A percentile compares a stretch with the other conserved stretches of the same genome.
phyloP scores from a whole-genome alignment of 2,797 vertebrate species.

The Poecile montanus region DNA sequence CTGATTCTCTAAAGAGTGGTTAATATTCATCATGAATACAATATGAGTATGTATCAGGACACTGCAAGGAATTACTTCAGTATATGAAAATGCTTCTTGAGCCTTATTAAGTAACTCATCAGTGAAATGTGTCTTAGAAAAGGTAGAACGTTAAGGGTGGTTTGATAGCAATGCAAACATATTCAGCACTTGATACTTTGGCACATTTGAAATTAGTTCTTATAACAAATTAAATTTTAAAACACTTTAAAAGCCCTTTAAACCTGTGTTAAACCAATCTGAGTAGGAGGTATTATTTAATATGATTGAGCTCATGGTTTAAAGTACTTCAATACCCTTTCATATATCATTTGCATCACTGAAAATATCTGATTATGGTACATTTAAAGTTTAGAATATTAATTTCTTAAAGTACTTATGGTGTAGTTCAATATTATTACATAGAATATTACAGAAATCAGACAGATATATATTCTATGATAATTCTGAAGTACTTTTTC shows the following conservation, averaged over 20 bases:
- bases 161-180: background rate
- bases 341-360: background rate
- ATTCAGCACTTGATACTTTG: background rate
- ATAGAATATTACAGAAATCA: background rate
- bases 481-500: background rate
- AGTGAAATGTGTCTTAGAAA: background rate
- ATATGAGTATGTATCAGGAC: background rate
- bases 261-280: background rate
- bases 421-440: background rate
- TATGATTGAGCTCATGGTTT: background rate
- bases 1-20: background rate
- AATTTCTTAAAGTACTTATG: background rate
- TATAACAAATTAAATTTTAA: background rate
- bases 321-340: background rate
- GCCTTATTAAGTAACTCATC: background rate
- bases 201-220: background rate
- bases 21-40: background rate
- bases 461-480: background rate
- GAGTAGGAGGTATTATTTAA: background rate
- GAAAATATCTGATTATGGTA: constrained; percentile 21
- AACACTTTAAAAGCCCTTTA: background rate
- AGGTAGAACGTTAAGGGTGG: background rate
- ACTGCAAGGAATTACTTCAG: background rate
- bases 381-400: background rate
- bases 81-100: background rate